phyloP scores from a whole-genome alignment of 1,140 invertebrate genomes.

The Formica exsecta region DNA sequence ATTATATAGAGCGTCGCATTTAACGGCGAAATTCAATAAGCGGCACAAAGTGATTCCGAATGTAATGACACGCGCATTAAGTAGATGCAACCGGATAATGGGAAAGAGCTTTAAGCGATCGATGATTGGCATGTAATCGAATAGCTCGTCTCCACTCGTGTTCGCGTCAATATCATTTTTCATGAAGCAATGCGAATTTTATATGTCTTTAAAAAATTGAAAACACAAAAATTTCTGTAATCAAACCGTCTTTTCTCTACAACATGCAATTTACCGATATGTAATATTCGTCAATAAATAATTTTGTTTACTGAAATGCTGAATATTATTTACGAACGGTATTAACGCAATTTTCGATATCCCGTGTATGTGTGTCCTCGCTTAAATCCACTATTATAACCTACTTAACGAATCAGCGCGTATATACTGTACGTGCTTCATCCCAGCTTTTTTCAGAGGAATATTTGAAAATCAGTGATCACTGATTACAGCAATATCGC shows the following conservation, averaged over 20 bases:
- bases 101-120: slow-evolving; percentile 70
- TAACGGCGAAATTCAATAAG: slow-evolving; percentile 70
- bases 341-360: slow-evolving; percentile 43
- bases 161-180: slow-evolving; percentile 64
- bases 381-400: slow-evolving; percentile 42
- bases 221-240: slow-evolving; percentile 20
- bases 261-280: background rate
- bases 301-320: slow-evolving; percentile 8
- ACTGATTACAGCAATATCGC: slow-evolving; percentile 22
- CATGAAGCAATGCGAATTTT: slow-evolving; percentile 9
- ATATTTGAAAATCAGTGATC: slow-evolving; percentile 33
- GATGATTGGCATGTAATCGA: slow-evolving; percentile 67
- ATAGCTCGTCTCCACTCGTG: slow-evolving; percentile 43
- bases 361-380: background rate
- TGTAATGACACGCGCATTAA: slow-evolving; percentile 74
- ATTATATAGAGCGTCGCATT: slow-evolving; percentile 65
- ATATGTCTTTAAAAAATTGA: slow-evolving; percentile 39
- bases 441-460: background rate
- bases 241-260: background rate
- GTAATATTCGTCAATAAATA: slow-evolving; percentile 46
- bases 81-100: slow-evolving; percentile 61
- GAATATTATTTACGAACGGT: slow-evolving; percentile 23
- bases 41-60: slow-evolving; percentile 71
- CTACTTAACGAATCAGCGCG: slow-evolving; percentile 25
- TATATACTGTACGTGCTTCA: background rate